phyloP scores from a whole-genome alignment of 2,888 invertebrate genomes.

The Tromatobia lineatoria region DNA sequence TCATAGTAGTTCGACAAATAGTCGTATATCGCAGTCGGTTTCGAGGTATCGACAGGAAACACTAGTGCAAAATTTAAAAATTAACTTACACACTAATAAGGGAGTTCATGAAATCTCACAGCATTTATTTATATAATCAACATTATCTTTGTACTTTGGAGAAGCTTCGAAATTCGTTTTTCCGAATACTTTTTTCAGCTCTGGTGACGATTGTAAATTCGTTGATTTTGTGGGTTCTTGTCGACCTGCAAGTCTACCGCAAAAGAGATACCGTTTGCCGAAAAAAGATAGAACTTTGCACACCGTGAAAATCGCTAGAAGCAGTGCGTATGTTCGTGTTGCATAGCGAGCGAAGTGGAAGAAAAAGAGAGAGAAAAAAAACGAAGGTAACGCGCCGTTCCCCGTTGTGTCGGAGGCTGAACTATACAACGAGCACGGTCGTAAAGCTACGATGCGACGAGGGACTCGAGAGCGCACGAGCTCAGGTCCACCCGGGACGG shows the following conservation, averaged over 20 bases:
- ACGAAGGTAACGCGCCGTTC: constrained; percentile 36
- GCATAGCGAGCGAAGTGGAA: constrained; percentile 30
- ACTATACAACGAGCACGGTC: constrained; percentile 59
- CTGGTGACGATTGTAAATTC: too few relatives aligned
- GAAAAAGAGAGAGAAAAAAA: constrained; percentile 24
- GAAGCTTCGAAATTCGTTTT: constrained; percentile 1
- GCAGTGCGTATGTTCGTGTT: constrained; percentile 8
- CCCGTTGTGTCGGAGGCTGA: constrained; percentile 45
- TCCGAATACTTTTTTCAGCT: neutral
- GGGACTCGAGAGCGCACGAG: constrained; percentile 55
- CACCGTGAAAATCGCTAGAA: neutral
- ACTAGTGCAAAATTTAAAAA: too few relatives aligned
- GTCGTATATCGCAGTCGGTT: too few relatives aligned
- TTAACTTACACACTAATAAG: too few relatives aligned
- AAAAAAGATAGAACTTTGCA: constrained; percentile 18
- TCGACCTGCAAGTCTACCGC: constrained; percentile 15
- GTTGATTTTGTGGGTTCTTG: neutral
- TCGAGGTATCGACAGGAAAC: too few relatives aligned
- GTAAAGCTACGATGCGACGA: constrained; percentile 65
- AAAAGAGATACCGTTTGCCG: constrained; percentile 21
- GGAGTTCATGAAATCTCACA: too few relatives aligned
- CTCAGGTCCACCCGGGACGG: constrained; percentile 62
- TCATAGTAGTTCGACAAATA: too few relatives aligned
- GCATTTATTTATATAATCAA: too few relatives aligned
- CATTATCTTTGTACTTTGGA: neutral